A percentile compares a stretch with the other conserved stretches of the same genome.
These are phyloP conservation scores for Chrysolina oricalcia DNA, from an alignment of 2,888 invertebrate genomes.

Conservation along the genomic window DNA sequence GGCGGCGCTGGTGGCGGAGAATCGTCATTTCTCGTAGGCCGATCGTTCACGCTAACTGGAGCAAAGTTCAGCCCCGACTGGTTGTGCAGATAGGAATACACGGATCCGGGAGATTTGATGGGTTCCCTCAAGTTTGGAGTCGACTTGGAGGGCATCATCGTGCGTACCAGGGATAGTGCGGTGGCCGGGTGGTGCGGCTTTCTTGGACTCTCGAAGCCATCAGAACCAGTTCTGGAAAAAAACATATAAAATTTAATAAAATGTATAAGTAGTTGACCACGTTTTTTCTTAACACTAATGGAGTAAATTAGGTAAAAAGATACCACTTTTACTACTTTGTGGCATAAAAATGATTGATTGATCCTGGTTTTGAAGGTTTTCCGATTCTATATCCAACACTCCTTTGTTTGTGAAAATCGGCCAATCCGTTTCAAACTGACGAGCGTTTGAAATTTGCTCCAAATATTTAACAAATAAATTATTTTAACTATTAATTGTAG, in stretches of 20 bases:
- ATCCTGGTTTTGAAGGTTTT: too few species aligned
- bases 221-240: constrained; percentile 62
- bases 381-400: too few species aligned
- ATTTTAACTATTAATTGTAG: too few species aligned
- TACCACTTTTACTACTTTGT: too few species aligned
- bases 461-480: too few species aligned
- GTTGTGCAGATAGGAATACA: constrained; percentile 66
- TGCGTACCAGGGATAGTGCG: constrained; percentile 52
- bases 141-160: constrained; percentile 72
- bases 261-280: too few species aligned
- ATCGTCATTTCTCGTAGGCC: constrained; percentile 70
- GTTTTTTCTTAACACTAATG: too few species aligned
- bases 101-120: constrained; percentile 56
- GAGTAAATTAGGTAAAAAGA: too few species aligned
- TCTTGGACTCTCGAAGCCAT: constrained; percentile 62
- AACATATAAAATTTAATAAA: constrained; percentile 9
- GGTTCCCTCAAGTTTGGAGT: constrained; percentile 69
- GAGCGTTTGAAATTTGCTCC: too few species aligned
- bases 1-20: constrained; percentile 77
- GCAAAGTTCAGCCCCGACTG: constrained; percentile 64
- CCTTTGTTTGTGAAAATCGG: too few species aligned
- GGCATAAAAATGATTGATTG: too few species aligned
- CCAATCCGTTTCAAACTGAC: too few species aligned
- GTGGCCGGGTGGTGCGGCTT: constrained; percentile 58
- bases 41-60: constrained; percentile 43